Evolutionary conservation across 2,888 invertebrate genomes (phyloP), one percentile per base, ranked within the genome.

Genomic region (Drosophila sordidapex): DNA sequence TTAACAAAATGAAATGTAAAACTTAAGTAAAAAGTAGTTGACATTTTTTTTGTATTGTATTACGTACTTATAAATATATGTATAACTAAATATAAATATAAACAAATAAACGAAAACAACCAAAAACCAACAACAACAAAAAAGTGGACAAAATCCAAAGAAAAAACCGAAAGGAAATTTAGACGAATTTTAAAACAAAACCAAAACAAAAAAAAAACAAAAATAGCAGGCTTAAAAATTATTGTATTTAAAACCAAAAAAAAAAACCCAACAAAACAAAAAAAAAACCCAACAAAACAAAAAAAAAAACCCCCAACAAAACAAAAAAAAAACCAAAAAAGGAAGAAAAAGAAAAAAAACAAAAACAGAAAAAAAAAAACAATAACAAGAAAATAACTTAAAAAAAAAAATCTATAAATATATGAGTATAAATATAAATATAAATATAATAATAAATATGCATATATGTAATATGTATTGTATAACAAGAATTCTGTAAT

Each of bases 401-500:
- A 68, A 71, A 65, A 13, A 21, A 13, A 25, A 82, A 66, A 66
- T 62, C 61, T 70, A 78, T 67, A 75, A 60, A 65, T 76, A 76
- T 76, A 76, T 70, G 74, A 74, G 73, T 67, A 66, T 63, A 81
- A 70, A 75, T 69, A 66, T 63, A 81, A 70, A 75, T 65, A 67
- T 51, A 66, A 63, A 71, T 58, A 80, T 73, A 63, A 70, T 65
- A 83, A 60, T 63, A 53, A 61, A 61, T 71, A 87, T 83, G 81
- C 71, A 78, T 83, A 84, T 79, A 87, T 79, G 76, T 81, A 81
- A 74, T 86, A 82, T 86, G 80, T 87, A 85, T 81, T 85, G 89
- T 85, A 87, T 87, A 87, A 85, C 85, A 85, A 71, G 69, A 76
- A 88, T 87, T 83, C 89, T 84, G 85, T 81, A 89, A 88, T 90